Conservation (phyloP, 2,888 invertebrate species). For the Agriotes lineatus region DNA sequence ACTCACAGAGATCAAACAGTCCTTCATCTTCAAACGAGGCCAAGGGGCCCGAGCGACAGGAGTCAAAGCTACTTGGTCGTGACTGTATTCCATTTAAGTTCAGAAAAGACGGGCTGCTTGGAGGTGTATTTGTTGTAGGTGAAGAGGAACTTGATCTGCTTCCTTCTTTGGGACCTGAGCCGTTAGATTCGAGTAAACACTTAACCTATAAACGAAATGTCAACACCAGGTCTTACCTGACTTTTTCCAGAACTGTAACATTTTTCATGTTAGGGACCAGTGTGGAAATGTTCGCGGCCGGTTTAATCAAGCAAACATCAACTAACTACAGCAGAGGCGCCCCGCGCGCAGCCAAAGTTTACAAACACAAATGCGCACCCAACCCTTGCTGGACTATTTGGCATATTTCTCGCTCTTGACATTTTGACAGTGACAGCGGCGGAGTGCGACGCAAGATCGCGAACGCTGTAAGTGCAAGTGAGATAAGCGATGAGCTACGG, state of each 20-base stretch:
- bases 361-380: conserved; percentile 26
- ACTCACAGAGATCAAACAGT: conserved; percentile 60
- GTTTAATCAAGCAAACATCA: not conserved
- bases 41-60: conserved; percentile 39
- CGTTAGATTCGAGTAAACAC: conserved; percentile 36
- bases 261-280: conserved; percentile 56
- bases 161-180: conserved; percentile 55
- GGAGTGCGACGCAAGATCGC: not conserved
- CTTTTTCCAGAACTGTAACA: conserved; percentile 85
- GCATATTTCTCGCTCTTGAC: conserved; percentile 13
- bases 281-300: not conserved
- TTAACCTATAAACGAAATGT: conserved; percentile 45
- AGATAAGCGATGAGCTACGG: not conserved
- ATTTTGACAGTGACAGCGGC: conserved; percentile 6
- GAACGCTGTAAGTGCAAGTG: not conserved
- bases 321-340: not conserved
- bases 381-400: not conserved
- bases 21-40: conserved; percentile 61
- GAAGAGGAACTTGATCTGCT: conserved; percentile 44
- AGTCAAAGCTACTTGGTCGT: conserved; percentile 44
- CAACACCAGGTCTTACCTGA: conserved; percentile 68
- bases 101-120: conserved; percentile 43
- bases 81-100: conserved; percentile 38
- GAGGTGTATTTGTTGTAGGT: conserved; percentile 39
- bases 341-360: conserved; percentile 28